Evolutionary conservation across 2,888 invertebrate genomes (phyloP).

Genomic region (Lamellibrachia columna): DNA sequence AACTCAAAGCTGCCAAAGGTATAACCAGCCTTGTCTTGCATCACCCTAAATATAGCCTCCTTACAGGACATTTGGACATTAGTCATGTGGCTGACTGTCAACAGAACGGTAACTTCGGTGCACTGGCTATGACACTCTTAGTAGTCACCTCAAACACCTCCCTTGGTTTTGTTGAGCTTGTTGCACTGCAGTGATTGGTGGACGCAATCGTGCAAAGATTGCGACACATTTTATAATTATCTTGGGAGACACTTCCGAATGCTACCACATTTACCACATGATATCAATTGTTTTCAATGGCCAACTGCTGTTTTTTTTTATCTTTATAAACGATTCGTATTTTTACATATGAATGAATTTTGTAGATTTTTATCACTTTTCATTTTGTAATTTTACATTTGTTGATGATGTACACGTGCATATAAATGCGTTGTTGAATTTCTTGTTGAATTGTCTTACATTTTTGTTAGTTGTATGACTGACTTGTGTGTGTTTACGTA

Average conservation of each 20-base stretch:
- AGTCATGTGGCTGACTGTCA: background rate
- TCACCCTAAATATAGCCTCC: background rate
- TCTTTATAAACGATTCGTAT: background rate
- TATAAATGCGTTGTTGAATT: conserved; percentile 18
- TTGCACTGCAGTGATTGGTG: background rate
- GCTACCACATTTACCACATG: background rate
- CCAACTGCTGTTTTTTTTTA: background rate
- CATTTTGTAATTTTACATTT: background rate
- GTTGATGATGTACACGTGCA: background rate
- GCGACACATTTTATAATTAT: background rate
- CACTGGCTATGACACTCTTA: no score
- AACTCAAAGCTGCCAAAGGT: conserved; percentile 60
- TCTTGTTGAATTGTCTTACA: background rate
- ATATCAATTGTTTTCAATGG: background rate
- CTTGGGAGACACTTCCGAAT: background rate
- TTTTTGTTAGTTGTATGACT: background rate
- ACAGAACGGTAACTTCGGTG: background rate
- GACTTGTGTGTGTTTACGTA: background rate
- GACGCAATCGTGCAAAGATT: background rate
- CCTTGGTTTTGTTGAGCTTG: conserved; percentile 6
- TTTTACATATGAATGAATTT: background rate
- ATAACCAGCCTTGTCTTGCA: conserved; percentile 32
- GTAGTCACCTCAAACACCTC: background rate
- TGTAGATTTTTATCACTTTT: background rate
- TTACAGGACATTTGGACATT: background rate